Evolutionary conservation across 2,797 vertebrate genomes (phyloP), one percentile per base, ranked within the genome.

Genomic region (Semaprochilodus insignis): DNA sequence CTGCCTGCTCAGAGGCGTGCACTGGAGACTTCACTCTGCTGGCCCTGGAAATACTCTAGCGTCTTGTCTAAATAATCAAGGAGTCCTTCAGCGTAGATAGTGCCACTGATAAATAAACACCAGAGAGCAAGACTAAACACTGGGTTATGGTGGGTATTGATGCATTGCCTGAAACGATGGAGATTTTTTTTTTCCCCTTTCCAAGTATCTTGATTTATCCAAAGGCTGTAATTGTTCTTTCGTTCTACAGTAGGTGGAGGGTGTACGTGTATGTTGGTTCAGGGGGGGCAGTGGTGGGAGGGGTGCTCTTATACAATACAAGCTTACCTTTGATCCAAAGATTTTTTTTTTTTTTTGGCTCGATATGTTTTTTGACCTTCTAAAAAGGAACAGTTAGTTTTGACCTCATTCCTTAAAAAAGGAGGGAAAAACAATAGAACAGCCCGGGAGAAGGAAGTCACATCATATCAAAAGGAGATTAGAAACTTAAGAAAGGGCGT

Each of bases 301-400:
- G 91, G 88, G 84, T 88, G 87, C 87, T 86, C 83, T 90, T 86
- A 90, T 89, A 87, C 84, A 81, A 65, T 81, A 83, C 25, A 86
- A 85, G 66, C 81, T 92, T 91, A 92, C 94, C 92, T 94, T 95
- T 93, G 86, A 88, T 92, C 90, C 89, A 77, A 80, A 89, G 6
- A 21, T 27, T 3, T 89, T 93, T 92, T 48, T 44, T 71, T 87
- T 83, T 17, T 79, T 81, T 13, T 82, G 92, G 92, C 84, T 88
- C 91, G 92, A 93, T 91, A 80, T 93, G 93, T 93, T 94, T 92
- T 94, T 93, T 93, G 94, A 94, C 95, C 95, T 95, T 95, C 93
- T 91, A 84, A 91, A 92, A 93, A 88, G 93, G 94, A 95, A 95
- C 93, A 92, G 87, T 89, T 89, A 92, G 93, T 95, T 95, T 94